A percentile compares a stretch with the other conserved stretches of the same genome.
phyloP scores from a whole-genome alignment of 2,888 invertebrate genomes.

The Drosophila antonietae region DNA sequence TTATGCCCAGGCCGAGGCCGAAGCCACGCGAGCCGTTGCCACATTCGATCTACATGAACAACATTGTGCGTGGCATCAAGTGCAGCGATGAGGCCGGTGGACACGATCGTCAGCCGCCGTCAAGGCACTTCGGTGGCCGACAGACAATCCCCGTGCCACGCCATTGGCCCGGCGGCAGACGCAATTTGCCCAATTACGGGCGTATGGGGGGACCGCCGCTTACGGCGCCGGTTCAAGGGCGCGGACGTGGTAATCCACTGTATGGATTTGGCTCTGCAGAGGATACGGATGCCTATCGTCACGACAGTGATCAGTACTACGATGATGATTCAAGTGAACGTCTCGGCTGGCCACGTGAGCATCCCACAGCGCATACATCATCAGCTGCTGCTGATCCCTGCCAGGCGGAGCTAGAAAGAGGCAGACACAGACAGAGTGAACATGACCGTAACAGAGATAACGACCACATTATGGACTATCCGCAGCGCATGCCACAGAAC shows the following conservation, averaged over 20 bases:
- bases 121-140: slow-evolving; percentile 14
- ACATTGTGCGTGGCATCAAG: slow-evolving; percentile 63
- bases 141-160: slow-evolving; percentile 10
- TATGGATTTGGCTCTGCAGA: slow-evolving; percentile 38
- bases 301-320: slow-evolving; percentile 48
- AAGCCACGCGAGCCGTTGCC: slow-evolving; percentile 54
- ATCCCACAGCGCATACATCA: neutral
- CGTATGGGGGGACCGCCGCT: neutral
- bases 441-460: slow-evolving; percentile 4
- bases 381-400: slow-evolving; percentile 55
- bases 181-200: neutral
- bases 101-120: neutral
- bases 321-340: slow-evolving; percentile 38
- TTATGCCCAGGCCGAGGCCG: slow-evolving; percentile 61
- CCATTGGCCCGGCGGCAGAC: slow-evolving; percentile 26
- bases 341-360: slow-evolving; percentile 26
- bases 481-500: slow-evolving; percentile 14
- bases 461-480: slow-evolving; percentile 24
- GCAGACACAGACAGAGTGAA: slow-evolving; percentile 2
- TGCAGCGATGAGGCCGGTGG: slow-evolving; percentile 56
- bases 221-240: neutral
- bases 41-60: slow-evolving; percentile 70
- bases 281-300: slow-evolving; percentile 31
- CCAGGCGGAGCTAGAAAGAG: slow-evolving; percentile 37
- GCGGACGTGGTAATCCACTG: neutral